Evolutionary conservation across 2,888 invertebrate genomes (phyloP).

Genomic region (Tiphia femorata): DNA sequence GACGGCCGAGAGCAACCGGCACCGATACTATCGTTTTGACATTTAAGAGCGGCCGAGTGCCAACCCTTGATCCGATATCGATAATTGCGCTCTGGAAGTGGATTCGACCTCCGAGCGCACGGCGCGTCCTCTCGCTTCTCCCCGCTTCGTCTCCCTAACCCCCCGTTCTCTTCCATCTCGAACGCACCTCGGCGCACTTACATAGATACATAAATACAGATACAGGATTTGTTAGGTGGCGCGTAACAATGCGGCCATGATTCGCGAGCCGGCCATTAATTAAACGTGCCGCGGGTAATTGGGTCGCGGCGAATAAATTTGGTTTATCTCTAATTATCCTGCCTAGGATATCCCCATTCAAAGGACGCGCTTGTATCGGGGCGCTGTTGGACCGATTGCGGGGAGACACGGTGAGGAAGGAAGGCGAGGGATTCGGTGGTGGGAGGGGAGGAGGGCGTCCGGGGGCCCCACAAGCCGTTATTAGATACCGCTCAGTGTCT

Average conservation of each 20-base stretch:
- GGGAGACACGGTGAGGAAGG: slow-evolving; percentile 20
- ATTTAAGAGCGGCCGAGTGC: no score
- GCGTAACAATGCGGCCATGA: slow-evolving; percentile 48
- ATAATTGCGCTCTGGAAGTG: no score
- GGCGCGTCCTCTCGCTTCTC: slow-evolving; percentile 9
- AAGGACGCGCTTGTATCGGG: slow-evolving; percentile 38
- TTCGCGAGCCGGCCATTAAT: slow-evolving; percentile 53
- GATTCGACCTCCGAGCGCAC: no score
- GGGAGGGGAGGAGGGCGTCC: neutral
- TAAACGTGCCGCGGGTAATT: slow-evolving; percentile 53
- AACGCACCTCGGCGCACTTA: slow-evolving; percentile 19
- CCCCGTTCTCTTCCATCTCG: slow-evolving; percentile 10
- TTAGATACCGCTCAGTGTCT: slow-evolving; percentile 38
- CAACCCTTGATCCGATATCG: no score
- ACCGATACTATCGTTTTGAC: no score
- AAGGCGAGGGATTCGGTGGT: neutral
- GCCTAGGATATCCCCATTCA: slow-evolving; percentile 35
- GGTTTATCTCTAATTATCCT: slow-evolving; percentile 52
- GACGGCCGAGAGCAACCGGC: no score
- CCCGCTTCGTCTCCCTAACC: slow-evolving; percentile 11
- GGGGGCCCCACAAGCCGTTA: slow-evolving; percentile 21
- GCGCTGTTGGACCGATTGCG: slow-evolving; percentile 1
- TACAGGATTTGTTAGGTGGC: slow-evolving; percentile 40
- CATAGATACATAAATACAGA: slow-evolving; percentile 26
- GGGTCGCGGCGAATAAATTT: slow-evolving; percentile 52